Base-by-base conservation (phyloP, 2,888 invertebrate genomes). In the Punctoribates punctum region DNA sequence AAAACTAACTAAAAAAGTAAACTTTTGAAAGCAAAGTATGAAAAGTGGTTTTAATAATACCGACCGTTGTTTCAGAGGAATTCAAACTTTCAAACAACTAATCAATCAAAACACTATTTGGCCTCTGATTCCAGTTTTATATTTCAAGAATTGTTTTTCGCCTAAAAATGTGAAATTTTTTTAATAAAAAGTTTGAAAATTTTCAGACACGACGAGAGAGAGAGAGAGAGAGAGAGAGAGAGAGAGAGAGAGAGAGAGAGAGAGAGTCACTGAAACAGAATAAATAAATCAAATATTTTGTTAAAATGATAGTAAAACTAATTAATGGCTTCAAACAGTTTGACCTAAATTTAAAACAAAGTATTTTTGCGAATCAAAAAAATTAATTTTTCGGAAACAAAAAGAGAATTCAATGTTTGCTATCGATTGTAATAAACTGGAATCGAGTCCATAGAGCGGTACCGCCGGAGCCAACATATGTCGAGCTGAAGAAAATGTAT, bases 31-130 rank as follows among this genome's bases (percentile, higher is more conserved):
- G 20, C 4, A 20, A 20, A 20, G 20, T 51, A 51, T 60, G 60
- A 60, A 60, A 60, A 60, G 60, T 29, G 60, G 60, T 60, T 60
- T 60, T 60, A 60, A 60, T 60, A n/a, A 60, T 60, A 17, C 25
- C 2, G 8, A 17, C 3, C 25, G 17, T 25, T 29, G 13, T 51
- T 51, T 51, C 51, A 17, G 20, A 51, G 5, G 17, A 60, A 25
- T 60, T 60, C 25, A 60, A 25, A 60, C 54, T 54, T 42, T 42
- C 17, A 51, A 51, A 51, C 20, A 51, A 20, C 60, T 20, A 60
- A 60, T 60, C 60, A 60, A 60, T 60, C 60, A 60, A 60, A 60
- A 29, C 27, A 27, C 25, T 25, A 27, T 27, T 60, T 60, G 15
- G 27, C 23, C 51, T 51, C 27, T 60, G 27, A 60, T 42, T 42